These are phyloP conservation scores for Carduelis carduelis DNA, from an alignment of 2,797 vertebrate genomes.

Conservation along the genomic window DNA sequence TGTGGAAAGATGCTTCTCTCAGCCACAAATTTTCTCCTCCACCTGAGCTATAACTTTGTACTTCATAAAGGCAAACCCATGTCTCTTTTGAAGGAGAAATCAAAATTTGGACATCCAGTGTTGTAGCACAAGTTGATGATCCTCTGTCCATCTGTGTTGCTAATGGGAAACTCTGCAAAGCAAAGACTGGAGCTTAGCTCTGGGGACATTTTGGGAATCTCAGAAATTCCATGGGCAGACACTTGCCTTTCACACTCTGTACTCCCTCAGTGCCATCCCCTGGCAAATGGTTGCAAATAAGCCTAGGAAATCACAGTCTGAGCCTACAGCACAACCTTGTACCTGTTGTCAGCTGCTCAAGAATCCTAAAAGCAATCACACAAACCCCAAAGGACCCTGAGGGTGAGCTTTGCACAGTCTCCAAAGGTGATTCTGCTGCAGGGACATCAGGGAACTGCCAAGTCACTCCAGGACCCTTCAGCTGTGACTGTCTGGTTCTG, in stretches of 20 bases:
- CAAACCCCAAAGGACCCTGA: neutral
- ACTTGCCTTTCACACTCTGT: neutral
- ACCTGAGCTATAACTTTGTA: neutral
- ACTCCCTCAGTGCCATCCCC: neutral
- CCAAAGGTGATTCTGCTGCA: neutral
- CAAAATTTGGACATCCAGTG: neutral
- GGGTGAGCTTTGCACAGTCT: neutral
- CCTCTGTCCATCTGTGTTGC: neutral
- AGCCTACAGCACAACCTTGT: neutral
- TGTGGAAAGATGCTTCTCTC: neutral
- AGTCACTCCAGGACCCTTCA: neutral
- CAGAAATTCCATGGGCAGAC: neutral
- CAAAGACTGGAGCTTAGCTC: neutral
- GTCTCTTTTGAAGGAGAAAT: neutral
- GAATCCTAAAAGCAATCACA: neutral
- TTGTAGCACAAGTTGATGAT: neutral
- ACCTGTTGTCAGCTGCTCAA: neutral
- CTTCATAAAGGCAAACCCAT: neutral
- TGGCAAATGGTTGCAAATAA: neutral
- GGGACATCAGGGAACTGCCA: neutral
- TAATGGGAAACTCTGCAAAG: neutral
- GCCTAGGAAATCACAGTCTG: neutral
- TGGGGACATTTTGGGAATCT: neutral
- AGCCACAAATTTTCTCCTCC: neutral
- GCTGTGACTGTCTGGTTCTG: neutral